phyloP scores from a whole-genome alignment of 2,888 invertebrate genomes.

The Liodrosophila aerea region DNA sequence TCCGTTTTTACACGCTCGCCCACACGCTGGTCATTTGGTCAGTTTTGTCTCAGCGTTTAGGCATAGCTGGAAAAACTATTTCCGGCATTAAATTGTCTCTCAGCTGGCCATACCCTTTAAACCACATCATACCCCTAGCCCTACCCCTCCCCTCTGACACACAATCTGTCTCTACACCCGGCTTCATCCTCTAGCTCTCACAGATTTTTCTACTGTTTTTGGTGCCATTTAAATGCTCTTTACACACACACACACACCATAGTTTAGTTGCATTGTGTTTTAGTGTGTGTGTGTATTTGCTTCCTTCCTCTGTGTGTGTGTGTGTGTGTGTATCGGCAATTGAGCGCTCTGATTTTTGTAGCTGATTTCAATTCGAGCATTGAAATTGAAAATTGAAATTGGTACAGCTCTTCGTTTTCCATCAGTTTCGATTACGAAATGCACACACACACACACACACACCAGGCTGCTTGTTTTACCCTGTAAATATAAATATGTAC shows the following conservation, averaged over 20 bases:
- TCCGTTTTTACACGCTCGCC: neutral
- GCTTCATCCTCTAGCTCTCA: neutral
- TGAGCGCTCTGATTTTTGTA: constrained; percentile 44
- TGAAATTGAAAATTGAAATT: constrained; percentile 53
- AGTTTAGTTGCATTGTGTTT: constrained; percentile 39
- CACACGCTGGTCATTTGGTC: no score
- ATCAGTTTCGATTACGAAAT: constrained; percentile 43
- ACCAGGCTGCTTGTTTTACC: constrained; percentile 13
- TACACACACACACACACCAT: constrained; percentile 1
- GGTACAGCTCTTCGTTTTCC: constrained; percentile 42
- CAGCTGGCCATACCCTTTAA: constrained; percentile 25
- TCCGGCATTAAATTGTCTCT: constrained; percentile 66
- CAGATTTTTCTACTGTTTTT: constrained; percentile 17
- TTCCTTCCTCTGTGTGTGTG: neutral
- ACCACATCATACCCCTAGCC: neutral
- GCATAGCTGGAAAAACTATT: constrained; percentile 60
- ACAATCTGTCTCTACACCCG: neutral
- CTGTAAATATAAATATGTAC: constrained; percentile 12
- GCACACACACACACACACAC: constrained; percentile 14
- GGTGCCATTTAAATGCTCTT: constrained; percentile 42
- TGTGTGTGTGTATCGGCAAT: constrained; percentile 20
- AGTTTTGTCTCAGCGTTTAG: constrained; percentile 4
- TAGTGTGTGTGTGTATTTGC: constrained; percentile 1
- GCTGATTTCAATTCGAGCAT: constrained; percentile 41
- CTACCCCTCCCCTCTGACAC: neutral